Base-by-base conservation (phyloP, 2,113 vertebrate genomes). In the Accipiter virgatus region DNA sequence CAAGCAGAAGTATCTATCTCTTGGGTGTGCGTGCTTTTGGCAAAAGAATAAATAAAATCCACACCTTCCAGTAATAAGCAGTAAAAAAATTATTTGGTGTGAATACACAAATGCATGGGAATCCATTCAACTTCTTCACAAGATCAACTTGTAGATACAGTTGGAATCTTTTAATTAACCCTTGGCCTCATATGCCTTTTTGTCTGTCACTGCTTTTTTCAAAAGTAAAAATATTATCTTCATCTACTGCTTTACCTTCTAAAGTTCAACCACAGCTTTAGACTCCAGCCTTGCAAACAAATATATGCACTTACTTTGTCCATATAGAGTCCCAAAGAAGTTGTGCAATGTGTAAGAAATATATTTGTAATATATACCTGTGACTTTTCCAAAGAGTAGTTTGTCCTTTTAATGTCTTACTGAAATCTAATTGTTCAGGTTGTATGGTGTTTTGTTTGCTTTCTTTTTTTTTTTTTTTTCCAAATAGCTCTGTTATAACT, bases 111-210 rank as follows among this genome's bases (percentile, higher is more conserved):
- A 56, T 23, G 25, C 14, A 90, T 13, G 73, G 94, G 86, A 97
- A 93, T 45, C 29, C 13, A 29, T 91, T 82, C 91, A 95, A 43
- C 38, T 87, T 81, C 81, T 86, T 75, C 40, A 40, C 8, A 25
- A 25, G 94, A 95, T 91, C 77, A 90, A 4, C 66, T 66, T n/a
- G 15, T 21, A 92, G 89, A 94, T 91, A 95, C 0, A 3, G 42
- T 18, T 90, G 85, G 93, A 97, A 96, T 90, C 58, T 77, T 81
- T 90, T 95, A 90, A 97, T 94, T 82, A 95, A 17, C 22, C 71
- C 29, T 66, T 90, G 58, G 56, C 86, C 78, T 93, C 53, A 77
- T 79, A 61, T n/a, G 58, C 71, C 58, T 94, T 94, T 95, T 95
- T 17, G 7, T 40, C 65, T 75, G 27, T 74, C n/a, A 56, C 36